A percentile compares a stretch with the other conserved stretches of the same genome.
Evolutionary conservation across 2,888 invertebrate genomes (phyloP).

Genomic region (Ptychoptera contaminata): DNA sequence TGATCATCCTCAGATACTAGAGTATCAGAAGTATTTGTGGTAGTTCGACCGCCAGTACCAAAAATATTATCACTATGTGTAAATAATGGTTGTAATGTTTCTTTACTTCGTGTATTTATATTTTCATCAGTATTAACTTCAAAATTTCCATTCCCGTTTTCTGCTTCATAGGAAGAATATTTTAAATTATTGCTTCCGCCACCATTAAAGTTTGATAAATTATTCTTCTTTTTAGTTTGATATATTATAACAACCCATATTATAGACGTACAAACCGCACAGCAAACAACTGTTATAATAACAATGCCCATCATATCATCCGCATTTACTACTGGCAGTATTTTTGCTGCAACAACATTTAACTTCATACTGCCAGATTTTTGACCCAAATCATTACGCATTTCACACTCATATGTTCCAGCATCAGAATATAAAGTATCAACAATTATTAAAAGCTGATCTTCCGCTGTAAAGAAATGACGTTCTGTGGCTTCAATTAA

Average conservation of each 20-base stretch:
- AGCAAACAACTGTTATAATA: slow-evolving; percentile 77
- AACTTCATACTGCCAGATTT: slow-evolving; percentile 56
- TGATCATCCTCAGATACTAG: too few species aligned
- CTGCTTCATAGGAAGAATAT: too few species aligned
- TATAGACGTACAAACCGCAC: slow-evolving; percentile 79
- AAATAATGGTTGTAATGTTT: too few species aligned
- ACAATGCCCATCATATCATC: slow-evolving; percentile 75
- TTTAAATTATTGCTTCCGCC: too few species aligned
- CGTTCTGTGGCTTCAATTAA: slow-evolving; percentile 57
- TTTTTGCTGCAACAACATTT: slow-evolving; percentile 45
- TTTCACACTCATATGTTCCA: slow-evolving; percentile 78
- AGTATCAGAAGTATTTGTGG: too few species aligned
- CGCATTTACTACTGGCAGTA: slow-evolving; percentile 38
- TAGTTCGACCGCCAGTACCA: too few species aligned
- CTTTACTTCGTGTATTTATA: too few species aligned
- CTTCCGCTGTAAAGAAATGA: slow-evolving; percentile 74
- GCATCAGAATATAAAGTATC: slow-evolving; percentile 62
- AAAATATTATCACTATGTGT: too few species aligned
- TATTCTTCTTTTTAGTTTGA: slow-evolving; percentile 46
- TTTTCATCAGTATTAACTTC: too few species aligned
- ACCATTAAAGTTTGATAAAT: too few species aligned
- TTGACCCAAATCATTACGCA: slow-evolving; percentile 70
- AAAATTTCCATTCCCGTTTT: too few species aligned
- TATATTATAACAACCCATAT: slow-evolving; percentile 87
- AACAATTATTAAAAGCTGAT: slow-evolving; percentile 76